These are phyloP conservation scores for Pristiophorus japonicus DNA, from an alignment of 2,113 vertebrate genomes.

Conservation along the genomic window DNA sequence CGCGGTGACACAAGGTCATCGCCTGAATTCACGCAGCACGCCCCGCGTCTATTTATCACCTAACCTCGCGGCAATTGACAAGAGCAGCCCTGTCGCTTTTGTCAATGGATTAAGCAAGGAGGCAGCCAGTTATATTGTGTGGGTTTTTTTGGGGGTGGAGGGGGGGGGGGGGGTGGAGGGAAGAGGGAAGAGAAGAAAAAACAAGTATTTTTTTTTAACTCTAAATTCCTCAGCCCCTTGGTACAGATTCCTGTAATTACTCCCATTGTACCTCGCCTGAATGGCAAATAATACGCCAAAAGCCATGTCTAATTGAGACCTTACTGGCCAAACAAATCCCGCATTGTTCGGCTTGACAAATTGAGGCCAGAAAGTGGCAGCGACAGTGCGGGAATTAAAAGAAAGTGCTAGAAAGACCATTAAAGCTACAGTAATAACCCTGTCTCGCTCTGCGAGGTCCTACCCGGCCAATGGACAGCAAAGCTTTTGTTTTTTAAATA, in stretches of 20 bases:
- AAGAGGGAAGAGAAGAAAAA: constrained; percentile 40
- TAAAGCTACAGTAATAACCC: constrained; percentile 81
- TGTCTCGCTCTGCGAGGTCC: constrained; percentile 61
- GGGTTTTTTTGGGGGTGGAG: constrained; percentile 39
- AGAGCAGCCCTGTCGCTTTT: constrained; percentile 15
- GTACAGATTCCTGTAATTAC: constrained; percentile 82
- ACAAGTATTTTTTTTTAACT: constrained; percentile 58
- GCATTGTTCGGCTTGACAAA: constrained; percentile 76
- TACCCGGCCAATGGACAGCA: constrained; percentile 64
- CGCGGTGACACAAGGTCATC: constrained; percentile 47
- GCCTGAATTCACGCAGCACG: constrained; percentile 39
- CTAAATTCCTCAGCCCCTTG: constrained; percentile 78
- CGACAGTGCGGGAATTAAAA: constrained; percentile 75
- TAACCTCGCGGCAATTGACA: constrained; percentile 3
- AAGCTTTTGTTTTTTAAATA: constrained; percentile 57
- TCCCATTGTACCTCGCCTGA: constrained; percentile 69
- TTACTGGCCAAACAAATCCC: constrained; percentile 80
- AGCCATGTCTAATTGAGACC: constrained; percentile 81
- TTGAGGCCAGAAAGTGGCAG: constrained; percentile 80
- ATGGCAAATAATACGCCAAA: constrained; percentile 71
- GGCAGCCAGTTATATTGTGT: constrained; percentile 47
- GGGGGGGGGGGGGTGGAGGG: constrained; percentile 27
- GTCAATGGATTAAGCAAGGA: constrained; percentile 24
- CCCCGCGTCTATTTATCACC: not conserved
- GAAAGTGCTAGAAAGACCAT: constrained; percentile 73